phyloP scores from a whole-genome alignment of 2,113 vertebrate genomes.

The Ceyx melanurus region DNA sequence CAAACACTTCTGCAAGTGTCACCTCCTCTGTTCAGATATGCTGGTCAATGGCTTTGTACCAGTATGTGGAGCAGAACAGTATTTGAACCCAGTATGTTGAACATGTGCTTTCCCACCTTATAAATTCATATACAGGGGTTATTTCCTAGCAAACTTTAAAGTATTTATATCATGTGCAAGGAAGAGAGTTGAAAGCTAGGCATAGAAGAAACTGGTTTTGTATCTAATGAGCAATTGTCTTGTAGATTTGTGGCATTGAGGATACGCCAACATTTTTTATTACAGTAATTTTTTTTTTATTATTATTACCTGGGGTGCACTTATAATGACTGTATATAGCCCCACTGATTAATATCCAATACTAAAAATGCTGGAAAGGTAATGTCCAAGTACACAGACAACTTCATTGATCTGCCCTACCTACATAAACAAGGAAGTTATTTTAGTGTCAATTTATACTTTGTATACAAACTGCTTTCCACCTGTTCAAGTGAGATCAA shows the following conservation, averaged over 20 bases:
- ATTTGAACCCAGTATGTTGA: background rate
- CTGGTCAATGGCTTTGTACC: background rate
- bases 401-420: background rate
- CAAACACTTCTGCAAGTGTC: background rate
- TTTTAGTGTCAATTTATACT: conserved; percentile 14
- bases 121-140: rapidly evolving
- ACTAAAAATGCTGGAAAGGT: background rate
- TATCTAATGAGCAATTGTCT: background rate
- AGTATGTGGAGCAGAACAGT: background rate
- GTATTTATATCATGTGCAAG: background rate
- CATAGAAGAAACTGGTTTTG: background rate
- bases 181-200: background rate
- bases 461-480: background rate
- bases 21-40: background rate
- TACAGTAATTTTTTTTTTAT: background rate
- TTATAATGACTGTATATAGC: background rate
- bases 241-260: background rate
- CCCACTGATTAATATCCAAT: background rate
- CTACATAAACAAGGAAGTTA: background rate
- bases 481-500: background rate
- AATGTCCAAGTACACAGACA: background rate
- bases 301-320: background rate
- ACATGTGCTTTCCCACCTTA: background rate
- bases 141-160: background rate
- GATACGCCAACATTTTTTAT: background rate